Evolutionary conservation across 2,797 vertebrate species (phyloP), one percentile per base, ranked within the genome.

Genomic region (Bradypus variegatus): DNA sequence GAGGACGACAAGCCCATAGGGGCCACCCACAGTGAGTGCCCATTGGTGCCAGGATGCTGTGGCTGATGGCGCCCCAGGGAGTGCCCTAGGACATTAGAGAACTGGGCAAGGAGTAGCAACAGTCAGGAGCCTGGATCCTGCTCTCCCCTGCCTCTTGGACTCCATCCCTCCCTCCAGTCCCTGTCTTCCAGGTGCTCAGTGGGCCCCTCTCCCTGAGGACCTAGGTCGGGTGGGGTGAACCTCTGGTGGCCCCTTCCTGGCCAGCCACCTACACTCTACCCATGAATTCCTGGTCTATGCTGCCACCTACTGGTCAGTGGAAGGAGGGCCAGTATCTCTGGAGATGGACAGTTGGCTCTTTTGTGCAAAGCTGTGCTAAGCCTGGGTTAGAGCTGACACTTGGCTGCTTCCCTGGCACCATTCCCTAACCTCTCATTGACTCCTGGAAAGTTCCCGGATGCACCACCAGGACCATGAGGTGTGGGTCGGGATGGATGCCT

Each of bases 1-100:
- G 99, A 99, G 16, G 99, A 99, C 9, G 99, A 99, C 97, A 99
- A 99, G 97, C 97, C 98, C 29, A 97, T 98, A 70, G 96, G 97
- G 93, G 97, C 98, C n/a, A 72, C 98, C 90, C 98, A 98, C 96
- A 98, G 99, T 99, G 98, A 99, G 98, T 98, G 60, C 80, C 0
- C 2, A 0, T 3, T 1, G 13, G 0, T 53, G 82, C 58, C 70
- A 70, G 25, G 64, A 2, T 76, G 23, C 78, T 48, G 58, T 90
- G 75, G 55, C 76, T 67, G 3, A 0, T 15, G 21, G 70, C 41
- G 67, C 31, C 77, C 79, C 19, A 0, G 6, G 64, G 53, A 19
- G 31, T 41, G 60, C 15, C 55, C 48, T 76, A 21, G 73, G 76
- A 36, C 90, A 41, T 62, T 45, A 45, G 72, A 85, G 6, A 77